These are phyloP conservation scores for Nothobranchius kuhntae DNA, from an alignment of 2,113 vertebrate genomes.

Conservation along the genomic window DNA sequence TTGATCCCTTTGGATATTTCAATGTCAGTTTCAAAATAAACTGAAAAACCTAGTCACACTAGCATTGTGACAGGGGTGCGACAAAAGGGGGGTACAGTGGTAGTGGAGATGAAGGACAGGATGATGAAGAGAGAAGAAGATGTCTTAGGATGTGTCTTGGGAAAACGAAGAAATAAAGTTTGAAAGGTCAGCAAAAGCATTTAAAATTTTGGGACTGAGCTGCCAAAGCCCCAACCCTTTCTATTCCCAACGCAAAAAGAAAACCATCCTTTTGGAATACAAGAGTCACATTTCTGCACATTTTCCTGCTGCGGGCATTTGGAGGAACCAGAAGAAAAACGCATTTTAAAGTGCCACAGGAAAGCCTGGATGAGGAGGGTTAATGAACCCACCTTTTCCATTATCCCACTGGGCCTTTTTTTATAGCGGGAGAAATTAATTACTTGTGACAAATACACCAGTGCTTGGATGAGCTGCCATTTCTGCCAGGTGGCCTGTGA, in stretches of 20 bases:
- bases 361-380: slow-evolving; percentile 69
- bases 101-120: neutral
- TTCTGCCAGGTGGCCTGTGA: slow-evolving; percentile 71
- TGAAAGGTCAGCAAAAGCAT: slow-evolving; percentile 33
- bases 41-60: slow-evolving; percentile 30
- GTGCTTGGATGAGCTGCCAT: slow-evolving; percentile 61
- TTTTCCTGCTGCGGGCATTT: slow-evolving; percentile 53
- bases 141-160: slow-evolving; percentile 25
- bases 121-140: neutral
- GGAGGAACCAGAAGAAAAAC: slow-evolving; percentile 49
- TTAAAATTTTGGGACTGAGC: slow-evolving; percentile 16
- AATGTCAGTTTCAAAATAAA: slow-evolving; percentile 73
- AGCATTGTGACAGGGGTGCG: slow-evolving; percentile 2
- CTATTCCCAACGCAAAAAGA: slow-evolving; percentile 40
- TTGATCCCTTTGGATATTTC: slow-evolving; percentile 60
- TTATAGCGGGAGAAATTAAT: slow-evolving; percentile 73
- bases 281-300: slow-evolving; percentile 53
- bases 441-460: slow-evolving; percentile 78
- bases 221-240: slow-evolving; percentile 38
- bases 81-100: neutral
- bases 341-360: slow-evolving; percentile 65
- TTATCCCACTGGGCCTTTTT: slow-evolving; percentile 58
- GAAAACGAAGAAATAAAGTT: slow-evolving; percentile 4
- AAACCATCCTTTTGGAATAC: slow-evolving; percentile 46
- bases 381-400: slow-evolving; percentile 78